Evolutionary conservation across 2,797 vertebrate genomes (phyloP), one percentile per base, ranked within the genome.

Genomic region (Spea hammondii): DNA sequence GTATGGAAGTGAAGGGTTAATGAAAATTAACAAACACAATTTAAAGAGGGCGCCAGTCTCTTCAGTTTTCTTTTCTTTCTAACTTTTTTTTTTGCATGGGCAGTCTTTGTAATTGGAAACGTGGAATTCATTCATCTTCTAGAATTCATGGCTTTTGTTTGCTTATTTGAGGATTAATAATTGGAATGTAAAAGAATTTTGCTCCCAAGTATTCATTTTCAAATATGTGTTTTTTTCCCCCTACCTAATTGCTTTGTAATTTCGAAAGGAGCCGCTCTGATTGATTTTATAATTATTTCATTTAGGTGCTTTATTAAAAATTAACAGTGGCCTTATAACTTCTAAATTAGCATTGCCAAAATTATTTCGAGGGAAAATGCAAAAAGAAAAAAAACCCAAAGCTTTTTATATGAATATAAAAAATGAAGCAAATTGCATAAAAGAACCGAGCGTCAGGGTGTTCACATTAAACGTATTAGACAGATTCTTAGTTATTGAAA

Each of bases 221-320:
- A 86, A 32, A 32, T 32, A 32, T 32, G 32, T 32, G 2, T 1
- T 12, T 68, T 81, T 53, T 74, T 69, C 47, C 32, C 51, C 14
- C 92, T 92, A 88, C 89, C 82, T 87, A 84, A 65, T 89, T 88
- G 88, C 84, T 79, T 83, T 88, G 79, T 89, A 87, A 91, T 91
- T 92, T 91, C 86, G 86, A 86, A 88, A 88, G 87, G 89, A 90
- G 89, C 88, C 88, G 88, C 85, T 76, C 88, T 92, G 91, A 93
- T 91, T 90, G 91, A 92, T 92, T 90, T 83, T 86, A 72, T 92
- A 92, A 92, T 92, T 91, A 91, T 92, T 92, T 92, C 88, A 91
- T 89, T 92, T 91, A 87, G 88, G 86, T 87, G 85, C 87, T 88
- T 86, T 91, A 93, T 92, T 91, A 93, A 93, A 92, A 91, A 92